Evolutionary conservation across 2,113 vertebrate genomes (phyloP).

Genomic region (Butorides virescens): DNA sequence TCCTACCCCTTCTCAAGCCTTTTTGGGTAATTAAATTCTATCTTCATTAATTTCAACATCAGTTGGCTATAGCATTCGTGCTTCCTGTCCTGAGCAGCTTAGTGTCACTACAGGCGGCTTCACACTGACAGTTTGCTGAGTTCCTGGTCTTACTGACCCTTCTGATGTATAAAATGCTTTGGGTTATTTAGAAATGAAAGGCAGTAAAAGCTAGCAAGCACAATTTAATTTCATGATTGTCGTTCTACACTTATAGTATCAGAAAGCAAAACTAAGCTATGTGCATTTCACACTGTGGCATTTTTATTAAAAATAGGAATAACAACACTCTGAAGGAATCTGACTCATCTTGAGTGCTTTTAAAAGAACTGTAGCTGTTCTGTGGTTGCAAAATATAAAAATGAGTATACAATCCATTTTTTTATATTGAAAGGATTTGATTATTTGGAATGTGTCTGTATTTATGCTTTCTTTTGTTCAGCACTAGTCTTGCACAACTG

Average conservation of each 20-base stretch:
- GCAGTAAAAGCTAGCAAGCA: neutral
- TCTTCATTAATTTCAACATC: neutral
- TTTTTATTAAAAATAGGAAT: constrained; percentile 30
- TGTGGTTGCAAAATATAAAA: neutral
- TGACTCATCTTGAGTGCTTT: neutral
- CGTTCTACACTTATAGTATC: neutral
- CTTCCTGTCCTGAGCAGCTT: constrained; percentile 8
- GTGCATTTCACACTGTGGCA: neutral
- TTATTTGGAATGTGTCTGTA: neutral
- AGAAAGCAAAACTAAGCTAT: neutral
- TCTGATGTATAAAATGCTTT: neutral
- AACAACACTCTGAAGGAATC: neutral
- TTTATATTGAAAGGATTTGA: neutral
- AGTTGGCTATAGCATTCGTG: neutral
- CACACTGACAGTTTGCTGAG: neutral
- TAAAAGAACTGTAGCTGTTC: neutral
- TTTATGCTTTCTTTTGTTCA: neutral
- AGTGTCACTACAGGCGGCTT: neutral
- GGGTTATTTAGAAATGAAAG: constrained; percentile 18
- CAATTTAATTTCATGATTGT: neutral
- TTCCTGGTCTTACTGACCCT: constrained; percentile 4
- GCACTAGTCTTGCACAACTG: neutral
- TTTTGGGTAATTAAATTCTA: neutral
- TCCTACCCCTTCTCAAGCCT: neutral
- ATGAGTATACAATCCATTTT: neutral